Percentiles rank a stretch among this genome's conserved stretches.
phyloP scores from a whole-genome alignment of 2,797 vertebrate species.

The Urosaurus nigricauda region DNA sequence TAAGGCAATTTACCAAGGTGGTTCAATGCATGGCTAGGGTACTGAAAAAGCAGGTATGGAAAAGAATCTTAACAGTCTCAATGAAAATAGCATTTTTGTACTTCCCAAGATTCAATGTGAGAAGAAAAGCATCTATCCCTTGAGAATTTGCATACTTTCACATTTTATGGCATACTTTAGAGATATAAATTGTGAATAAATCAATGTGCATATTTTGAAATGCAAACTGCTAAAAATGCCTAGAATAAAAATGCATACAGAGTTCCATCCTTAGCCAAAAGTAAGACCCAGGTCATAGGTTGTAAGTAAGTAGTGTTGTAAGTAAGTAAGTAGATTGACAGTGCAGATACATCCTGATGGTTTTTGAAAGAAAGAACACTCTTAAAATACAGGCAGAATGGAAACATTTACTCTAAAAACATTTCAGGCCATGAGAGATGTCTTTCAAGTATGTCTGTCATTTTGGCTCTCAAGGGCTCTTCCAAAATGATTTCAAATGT shows the following conservation, averaged over 20 bases:
- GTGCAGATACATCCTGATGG: conserved; percentile 21
- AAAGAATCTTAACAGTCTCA: no score
- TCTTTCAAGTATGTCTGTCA: conserved; percentile 35
- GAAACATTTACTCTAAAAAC: conserved; percentile 15
- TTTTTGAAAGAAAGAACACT: conserved; percentile 25
- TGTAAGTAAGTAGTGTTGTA: neutral
- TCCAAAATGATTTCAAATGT: conserved; percentile 24
- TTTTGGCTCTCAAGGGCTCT: conserved; percentile 41
- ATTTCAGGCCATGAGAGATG: neutral
- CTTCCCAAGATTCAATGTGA: no score
- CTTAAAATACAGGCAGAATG: conserved; percentile 12
- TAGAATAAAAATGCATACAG: no score
- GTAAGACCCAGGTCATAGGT: neutral
- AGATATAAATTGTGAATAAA: no score
- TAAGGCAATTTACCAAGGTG: neutral
- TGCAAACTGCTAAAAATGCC: no score
- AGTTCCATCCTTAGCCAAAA: no score
- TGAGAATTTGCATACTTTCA: no score
- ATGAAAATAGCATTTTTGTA: no score
- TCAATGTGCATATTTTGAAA: no score
- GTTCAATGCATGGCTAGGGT: neutral
- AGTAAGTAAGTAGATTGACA: no score
- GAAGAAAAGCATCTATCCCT: no score
- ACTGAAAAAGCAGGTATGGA: neutral
- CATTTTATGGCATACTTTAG: no score